phyloP scores from a whole-genome alignment of 2,113 vertebrate genomes.

The Hepsetus odoe region DNA sequence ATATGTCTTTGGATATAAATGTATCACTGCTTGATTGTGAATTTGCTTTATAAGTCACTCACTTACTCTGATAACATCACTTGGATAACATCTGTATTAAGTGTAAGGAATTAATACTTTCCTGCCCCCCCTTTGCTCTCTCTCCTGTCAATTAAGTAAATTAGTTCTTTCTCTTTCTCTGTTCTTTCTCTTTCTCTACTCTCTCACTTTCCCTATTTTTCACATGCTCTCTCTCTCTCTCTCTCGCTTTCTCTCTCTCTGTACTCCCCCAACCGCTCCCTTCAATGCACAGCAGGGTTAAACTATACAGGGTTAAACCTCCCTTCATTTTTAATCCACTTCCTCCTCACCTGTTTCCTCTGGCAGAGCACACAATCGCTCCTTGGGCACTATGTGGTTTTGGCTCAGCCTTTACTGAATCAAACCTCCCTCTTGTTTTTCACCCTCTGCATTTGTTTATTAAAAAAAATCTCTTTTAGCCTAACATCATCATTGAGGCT shows the following conservation, averaged over 20 bases:
- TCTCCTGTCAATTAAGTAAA: no score
- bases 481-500: conserved; percentile 25
- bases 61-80: neutral
- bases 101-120: conserved; percentile 11
- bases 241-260: conserved; percentile 32
- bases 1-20: no score
- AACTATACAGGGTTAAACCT: conserved; percentile 61
- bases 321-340: conserved; percentile 54
- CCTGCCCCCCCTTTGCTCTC: neutral
- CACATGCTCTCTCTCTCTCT: neutral
- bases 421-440: conserved; percentile 42
- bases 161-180: no score
- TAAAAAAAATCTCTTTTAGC: conserved; percentile 17
- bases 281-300: conserved; percentile 55
- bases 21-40: neutral
- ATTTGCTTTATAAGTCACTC: conserved; percentile 28
- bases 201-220: no score
- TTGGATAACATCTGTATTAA: neutral
- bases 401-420: conserved; percentile 60
- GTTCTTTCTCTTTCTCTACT: conserved; percentile 21
- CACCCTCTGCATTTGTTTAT: conserved; percentile 46
- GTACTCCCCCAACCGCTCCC: conserved; percentile 24
- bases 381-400: conserved; percentile 66
- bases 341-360: conserved; percentile 74
- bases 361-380: conserved; percentile 55